A percentile compares a stretch with the other conserved stretches of the same genome.
Evolutionary conservation across 1,140 invertebrate species (phyloP).

Genomic region (Penaeus indicus): DNA sequence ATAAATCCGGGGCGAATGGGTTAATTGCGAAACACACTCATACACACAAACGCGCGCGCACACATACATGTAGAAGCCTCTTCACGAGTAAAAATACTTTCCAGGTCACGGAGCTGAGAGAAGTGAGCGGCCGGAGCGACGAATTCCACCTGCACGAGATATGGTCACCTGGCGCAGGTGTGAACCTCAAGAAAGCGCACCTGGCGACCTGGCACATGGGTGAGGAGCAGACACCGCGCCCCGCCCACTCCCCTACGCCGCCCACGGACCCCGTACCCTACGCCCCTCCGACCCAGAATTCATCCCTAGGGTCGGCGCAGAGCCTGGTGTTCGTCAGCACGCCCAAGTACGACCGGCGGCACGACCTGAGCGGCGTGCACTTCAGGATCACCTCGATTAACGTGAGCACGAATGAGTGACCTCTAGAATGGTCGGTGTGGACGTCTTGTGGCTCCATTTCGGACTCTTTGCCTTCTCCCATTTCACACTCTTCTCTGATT

Average conservation of each 20-base stretch:
- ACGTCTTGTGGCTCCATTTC: no score
- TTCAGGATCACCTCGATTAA: conserved; percentile 61
- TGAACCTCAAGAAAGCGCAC: background rate
- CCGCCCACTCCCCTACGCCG: background rate
- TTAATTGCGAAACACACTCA: no score
- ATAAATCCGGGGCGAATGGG: no score
- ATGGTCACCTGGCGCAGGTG: background rate
- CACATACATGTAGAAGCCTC: no score
- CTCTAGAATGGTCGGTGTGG: no score
- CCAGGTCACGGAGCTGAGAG: background rate
- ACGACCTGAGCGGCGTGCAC: conserved; percentile 53
- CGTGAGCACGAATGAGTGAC: conserved; percentile 19
- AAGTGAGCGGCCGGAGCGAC: background rate
- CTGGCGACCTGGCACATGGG: background rate
- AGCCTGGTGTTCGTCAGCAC: conserved; percentile 26
- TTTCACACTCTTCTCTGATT: no score
- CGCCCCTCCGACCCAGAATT: background rate
- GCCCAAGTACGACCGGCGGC: conserved; percentile 52
- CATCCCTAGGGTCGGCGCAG: background rate
- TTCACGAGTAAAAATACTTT: background rate
- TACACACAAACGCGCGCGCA: no score
- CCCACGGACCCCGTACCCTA: no score
- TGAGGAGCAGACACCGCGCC: background rate
- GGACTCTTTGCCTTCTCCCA: no score
- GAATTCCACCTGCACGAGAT: background rate